These are phyloP conservation scores for Pocillopora grandis DNA, from an alignment of 92 coral and sea anemone species.

Conservation along the genomic window DNA sequence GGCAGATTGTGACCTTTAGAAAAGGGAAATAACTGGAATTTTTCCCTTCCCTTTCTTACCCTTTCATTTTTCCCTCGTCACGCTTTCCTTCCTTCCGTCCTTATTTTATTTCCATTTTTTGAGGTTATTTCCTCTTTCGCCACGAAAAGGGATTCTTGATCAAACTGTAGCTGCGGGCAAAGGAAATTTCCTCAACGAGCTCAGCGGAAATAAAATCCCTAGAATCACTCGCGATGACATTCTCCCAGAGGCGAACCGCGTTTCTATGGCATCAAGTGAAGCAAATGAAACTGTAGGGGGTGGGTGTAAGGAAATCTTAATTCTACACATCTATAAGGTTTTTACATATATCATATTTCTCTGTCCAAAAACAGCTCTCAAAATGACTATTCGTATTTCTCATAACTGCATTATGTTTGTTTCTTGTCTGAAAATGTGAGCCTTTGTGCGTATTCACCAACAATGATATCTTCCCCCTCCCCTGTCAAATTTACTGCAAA, in stretches of 20 bases:
- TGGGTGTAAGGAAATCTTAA: neutral
- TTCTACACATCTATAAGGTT: neutral
- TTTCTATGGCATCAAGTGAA: constrained; percentile 15
- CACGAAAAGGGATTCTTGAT: neutral
- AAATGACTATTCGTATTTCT: no score
- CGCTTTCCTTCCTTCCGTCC: neutral
- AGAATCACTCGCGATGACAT: constrained; percentile 16
- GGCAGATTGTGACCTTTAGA: no score
- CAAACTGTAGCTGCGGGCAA: neutral
- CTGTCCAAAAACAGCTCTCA: no score
- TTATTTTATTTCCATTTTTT: neutral
- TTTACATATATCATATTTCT: no score
- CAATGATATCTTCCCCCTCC: constrained; percentile 12
- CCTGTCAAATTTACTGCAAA: constrained; percentile 28
- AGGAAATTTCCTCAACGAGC: neutral
- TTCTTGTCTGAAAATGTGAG: neutral
- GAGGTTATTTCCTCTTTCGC: neutral
- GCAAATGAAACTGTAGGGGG: neutral
- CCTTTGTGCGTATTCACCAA: neutral
- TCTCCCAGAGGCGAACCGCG: neutral
- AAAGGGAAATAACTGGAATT: no score
- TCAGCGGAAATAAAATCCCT: neutral
- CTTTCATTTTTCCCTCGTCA: neutral
- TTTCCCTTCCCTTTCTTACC: no score
- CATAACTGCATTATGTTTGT: no score